Conservation (phyloP, 2,888 invertebrate genomes). For the Orchestes rusci region DNA sequence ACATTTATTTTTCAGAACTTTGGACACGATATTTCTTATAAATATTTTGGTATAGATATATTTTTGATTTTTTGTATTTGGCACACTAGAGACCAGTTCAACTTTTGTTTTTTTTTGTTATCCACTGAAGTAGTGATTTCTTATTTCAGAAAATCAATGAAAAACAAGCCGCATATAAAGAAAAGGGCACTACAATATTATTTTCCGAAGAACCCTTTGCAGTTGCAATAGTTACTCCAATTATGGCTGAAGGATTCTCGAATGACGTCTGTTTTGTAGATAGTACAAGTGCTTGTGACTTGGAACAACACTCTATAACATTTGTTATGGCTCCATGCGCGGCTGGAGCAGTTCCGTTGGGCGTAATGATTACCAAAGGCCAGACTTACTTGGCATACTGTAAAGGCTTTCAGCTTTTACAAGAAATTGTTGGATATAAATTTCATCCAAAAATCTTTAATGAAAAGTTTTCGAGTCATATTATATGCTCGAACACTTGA, state of each 20-base stretch:
- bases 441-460: constrained; percentile 5
- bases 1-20: no score
- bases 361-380: constrained; percentile 6
- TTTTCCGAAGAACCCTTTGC: constrained; percentile 2
- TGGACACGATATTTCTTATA: no score
- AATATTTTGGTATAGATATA: no score
- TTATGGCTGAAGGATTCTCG: constrained; percentile 4
- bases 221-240: constrained; percentile 2
- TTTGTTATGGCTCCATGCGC: constrained; percentile 8
- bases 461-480: constrained; percentile 3
- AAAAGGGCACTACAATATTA: neutral
- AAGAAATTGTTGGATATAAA: constrained; percentile 1
- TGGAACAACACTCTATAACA: constrained; percentile 5
- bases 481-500: constrained; percentile 3
- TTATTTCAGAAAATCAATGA: constrained; percentile 5
- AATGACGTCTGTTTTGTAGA: constrained; percentile 5
- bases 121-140: neutral
- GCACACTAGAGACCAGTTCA: no score
- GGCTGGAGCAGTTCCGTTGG: constrained; percentile 5
- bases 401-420: constrained; percentile 7
- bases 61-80: no score
- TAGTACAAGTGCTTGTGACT: constrained; percentile 2
- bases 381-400: constrained; percentile 4
- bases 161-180: neutral
- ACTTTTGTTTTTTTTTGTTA: no score